Evolutionary conservation across 2,888 invertebrate species (phyloP), one percentile per base, ranked within the genome.

Genomic region (Agrochola circellaris): DNA sequence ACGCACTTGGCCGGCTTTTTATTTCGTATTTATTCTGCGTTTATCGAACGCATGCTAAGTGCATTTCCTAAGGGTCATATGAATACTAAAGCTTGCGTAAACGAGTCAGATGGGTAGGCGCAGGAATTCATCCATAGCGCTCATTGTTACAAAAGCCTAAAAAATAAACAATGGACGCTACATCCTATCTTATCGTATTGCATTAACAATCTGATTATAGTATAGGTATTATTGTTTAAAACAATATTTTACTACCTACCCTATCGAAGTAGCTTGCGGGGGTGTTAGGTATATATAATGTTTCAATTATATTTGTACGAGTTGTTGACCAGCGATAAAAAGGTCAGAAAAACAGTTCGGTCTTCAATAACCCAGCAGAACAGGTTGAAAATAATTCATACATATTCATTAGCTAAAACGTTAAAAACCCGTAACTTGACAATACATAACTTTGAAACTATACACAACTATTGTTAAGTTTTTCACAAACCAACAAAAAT

Each of bases 141-240:
- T 87, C 91, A 92, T 93, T 93, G 91, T 93, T 92, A 87, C 90
- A 80, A 86, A 89, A 89, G 79, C 84, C 90, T 89, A 89, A 91
- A 92, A 92, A 84, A 90, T 74, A 87, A 88, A 93, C 93, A 93
- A 93, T 93, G 89, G 92, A 79, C 84, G 80, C 83, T 88, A 89
- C 89, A 87, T 89, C 83, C 85, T 82, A 87, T 83, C 89, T 91
- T 86, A 86, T 83, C 81, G 73, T 88, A 81, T 86, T 87, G 85
- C 84, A 90, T 82, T 90, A 90, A 89, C 58, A 77, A 83, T 73
- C 74, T 77, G 65, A 71, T 65, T 75, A 54, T 45, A 67, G 34
- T 76, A 66, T 34, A n/a, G n/a, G n/a, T n/a, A 68, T 61, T 68
- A 69, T 60, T 66, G 48, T 61, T 68, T 20, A 75, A 30, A 62